Conservation (phyloP, 2,888 invertebrate genomes). For the Cenopis cana region DNA sequence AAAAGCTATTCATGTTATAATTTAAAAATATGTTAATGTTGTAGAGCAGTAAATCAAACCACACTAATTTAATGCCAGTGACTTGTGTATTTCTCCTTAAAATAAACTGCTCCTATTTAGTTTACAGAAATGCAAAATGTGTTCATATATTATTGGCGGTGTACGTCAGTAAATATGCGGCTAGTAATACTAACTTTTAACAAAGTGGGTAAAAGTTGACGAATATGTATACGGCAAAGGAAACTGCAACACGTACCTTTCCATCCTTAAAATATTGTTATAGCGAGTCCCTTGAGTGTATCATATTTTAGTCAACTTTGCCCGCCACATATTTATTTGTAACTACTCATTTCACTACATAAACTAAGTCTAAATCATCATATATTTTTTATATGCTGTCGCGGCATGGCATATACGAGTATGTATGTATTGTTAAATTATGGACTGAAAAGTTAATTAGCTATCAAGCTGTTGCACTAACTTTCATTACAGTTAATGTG, state of each 20-base stretch:
- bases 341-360: conserved; percentile 39
- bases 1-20: too few relatives aligned
- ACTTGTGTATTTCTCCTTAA: background rate
- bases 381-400: conserved; percentile 55
- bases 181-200: too few relatives aligned
- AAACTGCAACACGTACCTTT: too few relatives aligned
- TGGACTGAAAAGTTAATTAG: conserved; percentile 23
- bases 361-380: conserved; percentile 51
- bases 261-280: too few relatives aligned
- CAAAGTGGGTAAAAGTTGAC: too few relatives aligned
- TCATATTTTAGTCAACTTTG: background rate
- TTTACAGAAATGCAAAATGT: too few relatives aligned
- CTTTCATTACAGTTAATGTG: background rate
- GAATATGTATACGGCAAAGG: too few relatives aligned
- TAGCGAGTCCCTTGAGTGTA: too few relatives aligned
- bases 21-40: too few relatives aligned
- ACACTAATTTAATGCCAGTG: too few relatives aligned
- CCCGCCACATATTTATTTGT: background rate
- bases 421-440: conserved; percentile 31
- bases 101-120: background rate
- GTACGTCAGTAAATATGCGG: background rate
- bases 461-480: background rate
- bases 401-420: conserved; percentile 47
- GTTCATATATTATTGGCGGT: background rate
- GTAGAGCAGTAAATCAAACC: too few relatives aligned